phyloP scores from a whole-genome alignment of 2,113 vertebrate species.

The Pedetes capensis region DNA sequence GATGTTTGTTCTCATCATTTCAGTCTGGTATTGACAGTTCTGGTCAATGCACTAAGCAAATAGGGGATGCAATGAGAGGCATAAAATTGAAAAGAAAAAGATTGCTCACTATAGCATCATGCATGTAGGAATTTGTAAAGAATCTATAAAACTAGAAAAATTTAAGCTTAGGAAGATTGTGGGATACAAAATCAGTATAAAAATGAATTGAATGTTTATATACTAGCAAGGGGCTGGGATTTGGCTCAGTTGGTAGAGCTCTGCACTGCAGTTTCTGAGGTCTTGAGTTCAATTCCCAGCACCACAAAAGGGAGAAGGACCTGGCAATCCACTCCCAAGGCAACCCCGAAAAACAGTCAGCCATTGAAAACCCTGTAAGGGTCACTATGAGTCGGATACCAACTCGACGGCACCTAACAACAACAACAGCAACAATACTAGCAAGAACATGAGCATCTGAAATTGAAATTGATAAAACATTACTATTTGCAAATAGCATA shows the following conservation, averaged over 20 bases:
- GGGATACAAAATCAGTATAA: background rate
- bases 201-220: background rate
- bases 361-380: no score
- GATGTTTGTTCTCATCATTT: background rate
- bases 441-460: background rate
- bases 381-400: no score
- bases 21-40: background rate
- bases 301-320: no score
- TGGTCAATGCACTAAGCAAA: background rate
- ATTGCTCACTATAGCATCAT: background rate
- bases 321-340: no score
- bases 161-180: background rate
- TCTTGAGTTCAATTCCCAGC: no score
- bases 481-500: background rate
- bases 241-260: no score
- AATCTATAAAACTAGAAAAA: background rate
- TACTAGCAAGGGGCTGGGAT: slow-evolving; percentile 9
- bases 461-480: background rate
- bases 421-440: no score
- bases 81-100: background rate
- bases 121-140: background rate
- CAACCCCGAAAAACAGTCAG: no score
- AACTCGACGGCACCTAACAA: no score
- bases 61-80: background rate
- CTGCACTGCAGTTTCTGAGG: no score